These are phyloP conservation scores for Pasiphila rectangulata DNA, from an alignment of 2,888 invertebrate genomes.

Conservation along the genomic window DNA sequence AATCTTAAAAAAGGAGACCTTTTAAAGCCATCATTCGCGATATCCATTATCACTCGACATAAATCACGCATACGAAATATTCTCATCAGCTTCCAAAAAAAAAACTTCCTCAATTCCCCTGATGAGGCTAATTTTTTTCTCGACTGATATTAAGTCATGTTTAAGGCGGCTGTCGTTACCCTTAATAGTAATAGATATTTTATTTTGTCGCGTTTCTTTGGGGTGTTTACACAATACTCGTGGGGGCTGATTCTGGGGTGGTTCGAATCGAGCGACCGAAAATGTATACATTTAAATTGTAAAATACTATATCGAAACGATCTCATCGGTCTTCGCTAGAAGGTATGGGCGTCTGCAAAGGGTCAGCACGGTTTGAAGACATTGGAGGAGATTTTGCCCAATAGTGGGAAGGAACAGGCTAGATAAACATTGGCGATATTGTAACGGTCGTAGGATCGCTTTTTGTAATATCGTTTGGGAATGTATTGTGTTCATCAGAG, in stretches of 20 bases:
- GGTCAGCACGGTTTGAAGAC: no score
- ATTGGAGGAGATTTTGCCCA: no score
- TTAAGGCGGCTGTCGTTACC: constrained; percentile 79
- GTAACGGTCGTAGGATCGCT: no score
- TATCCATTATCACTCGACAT: constrained; percentile 39
- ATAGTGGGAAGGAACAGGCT: no score
- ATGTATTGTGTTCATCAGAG: no score
- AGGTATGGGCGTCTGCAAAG: no score
- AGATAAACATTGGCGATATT: no score
- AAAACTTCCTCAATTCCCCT: constrained; percentile 45
- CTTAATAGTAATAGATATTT: constrained; percentile 82
- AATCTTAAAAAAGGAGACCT: no score
- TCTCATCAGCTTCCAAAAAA: constrained; percentile 26
- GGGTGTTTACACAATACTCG: constrained; percentile 70
- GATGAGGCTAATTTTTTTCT: constrained; percentile 78
- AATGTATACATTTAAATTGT: no score
- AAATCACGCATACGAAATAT: constrained; percentile 39
- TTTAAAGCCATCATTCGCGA: constrained; percentile 40
- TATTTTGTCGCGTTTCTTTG: constrained; percentile 75
- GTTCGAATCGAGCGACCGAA: not conserved
- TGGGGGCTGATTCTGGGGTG: constrained; percentile 43
- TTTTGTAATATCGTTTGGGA: no score
- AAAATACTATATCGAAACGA: no score
- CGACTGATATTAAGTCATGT: constrained; percentile 81
- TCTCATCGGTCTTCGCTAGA: no score